Evolutionary conservation across 2,888 invertebrate species (phyloP).

Genomic region (Aphelenchoides bicaudatus): DNA sequence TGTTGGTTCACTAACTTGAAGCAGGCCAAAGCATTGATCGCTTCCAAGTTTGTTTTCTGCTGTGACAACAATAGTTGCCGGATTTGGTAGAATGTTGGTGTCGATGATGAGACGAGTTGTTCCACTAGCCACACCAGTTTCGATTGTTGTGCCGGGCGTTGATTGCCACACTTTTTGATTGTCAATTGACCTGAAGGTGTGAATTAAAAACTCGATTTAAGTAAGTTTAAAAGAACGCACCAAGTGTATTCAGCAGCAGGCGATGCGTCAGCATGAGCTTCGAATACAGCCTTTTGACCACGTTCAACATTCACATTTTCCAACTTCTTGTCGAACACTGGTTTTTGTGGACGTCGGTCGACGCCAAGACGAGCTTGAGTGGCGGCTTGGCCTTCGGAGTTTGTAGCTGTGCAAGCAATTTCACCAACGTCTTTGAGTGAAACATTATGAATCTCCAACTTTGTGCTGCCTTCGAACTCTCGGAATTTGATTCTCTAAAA

Average conservation of each 20-base stretch:
- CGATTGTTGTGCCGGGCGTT: slow-evolving; percentile 47
- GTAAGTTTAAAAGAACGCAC: slow-evolving; percentile 44
- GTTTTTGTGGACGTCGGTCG: slow-evolving; percentile 34
- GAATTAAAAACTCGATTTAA: slow-evolving; percentile 5
- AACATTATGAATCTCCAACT: slow-evolving; percentile 48
- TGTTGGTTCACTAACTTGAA: slow-evolving; percentile 30
- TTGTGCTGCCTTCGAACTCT: slow-evolving; percentile 55
- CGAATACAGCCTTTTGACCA: slow-evolving; percentile 48
- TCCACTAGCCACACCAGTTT: slow-evolving; percentile 34
- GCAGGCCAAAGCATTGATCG: slow-evolving; percentile 47
- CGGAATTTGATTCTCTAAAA: slow-evolving; percentile 46
- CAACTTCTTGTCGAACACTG: slow-evolving; percentile 34
- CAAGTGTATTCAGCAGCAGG: slow-evolving; percentile 52
- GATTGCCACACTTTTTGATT: slow-evolving; percentile 44
- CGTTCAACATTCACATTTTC: slow-evolving; percentile 42
- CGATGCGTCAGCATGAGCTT: slow-evolving; percentile 48
- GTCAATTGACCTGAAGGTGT: too few species aligned
- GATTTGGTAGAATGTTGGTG: slow-evolving; percentile 31
- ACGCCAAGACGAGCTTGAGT: slow-evolving; percentile 39
- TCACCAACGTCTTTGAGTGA: slow-evolving; percentile 52
- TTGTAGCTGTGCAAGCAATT: slow-evolving; percentile 59
- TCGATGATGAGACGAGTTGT: slow-evolving; percentile 46
- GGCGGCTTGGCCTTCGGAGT: slow-evolving; percentile 58
- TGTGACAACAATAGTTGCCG: slow-evolving; percentile 42
- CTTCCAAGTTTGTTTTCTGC: slow-evolving; percentile 51